These are phyloP conservation scores for Oscheius myriophilus DNA, from an alignment of 2,888 invertebrate genomes.

Conservation along the genomic window DNA sequence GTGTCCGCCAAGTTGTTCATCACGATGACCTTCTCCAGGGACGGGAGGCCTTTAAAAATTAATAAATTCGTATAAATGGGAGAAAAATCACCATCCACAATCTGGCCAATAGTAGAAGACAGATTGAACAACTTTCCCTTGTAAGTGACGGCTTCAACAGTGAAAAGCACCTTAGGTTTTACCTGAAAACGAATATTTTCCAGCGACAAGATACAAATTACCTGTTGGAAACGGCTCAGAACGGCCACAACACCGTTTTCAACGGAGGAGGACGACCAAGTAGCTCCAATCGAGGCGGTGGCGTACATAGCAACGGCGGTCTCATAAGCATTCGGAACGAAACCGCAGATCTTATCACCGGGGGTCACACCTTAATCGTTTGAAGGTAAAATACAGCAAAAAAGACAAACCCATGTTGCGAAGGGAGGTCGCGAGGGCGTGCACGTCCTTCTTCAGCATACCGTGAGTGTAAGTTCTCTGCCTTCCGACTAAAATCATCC, in stretches of 20 bases:
- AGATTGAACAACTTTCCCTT: constrained; percentile 75
- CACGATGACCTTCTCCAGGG: constrained; percentile 56
- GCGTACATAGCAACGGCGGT: constrained; percentile 75
- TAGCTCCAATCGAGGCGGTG: constrained; percentile 74
- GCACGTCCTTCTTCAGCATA: constrained; percentile 57
- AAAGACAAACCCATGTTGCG: constrained; percentile 34
- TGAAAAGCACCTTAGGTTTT: constrained; percentile 75
- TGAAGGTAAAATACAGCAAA: background rate
- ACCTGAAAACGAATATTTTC: constrained; percentile 74
- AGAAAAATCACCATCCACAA: constrained; percentile 70
- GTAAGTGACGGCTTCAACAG: constrained; percentile 75
- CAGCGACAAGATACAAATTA: too few species aligned
- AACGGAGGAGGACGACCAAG: constrained; percentile 76
- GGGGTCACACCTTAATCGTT: constrained; percentile 44
- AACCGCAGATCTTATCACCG: constrained; percentile 75
- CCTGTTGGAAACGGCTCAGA: constrained; percentile 60
- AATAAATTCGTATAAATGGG: too few species aligned
- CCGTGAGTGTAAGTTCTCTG: constrained; percentile 24
- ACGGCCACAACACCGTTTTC: constrained; percentile 75
- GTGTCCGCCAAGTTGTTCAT: constrained; percentile 42
- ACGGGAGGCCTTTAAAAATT: constrained; percentile 56
- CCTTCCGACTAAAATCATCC: background rate
- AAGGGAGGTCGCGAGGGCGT: constrained; percentile 52
- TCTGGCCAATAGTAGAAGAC: constrained; percentile 73
- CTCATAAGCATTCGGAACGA: constrained; percentile 74